Evolutionary conservation across 2,888 invertebrate genomes (phyloP), one percentile per base, ranked within the genome.

Genomic region (Rhagophthalmus giganteus): DNA sequence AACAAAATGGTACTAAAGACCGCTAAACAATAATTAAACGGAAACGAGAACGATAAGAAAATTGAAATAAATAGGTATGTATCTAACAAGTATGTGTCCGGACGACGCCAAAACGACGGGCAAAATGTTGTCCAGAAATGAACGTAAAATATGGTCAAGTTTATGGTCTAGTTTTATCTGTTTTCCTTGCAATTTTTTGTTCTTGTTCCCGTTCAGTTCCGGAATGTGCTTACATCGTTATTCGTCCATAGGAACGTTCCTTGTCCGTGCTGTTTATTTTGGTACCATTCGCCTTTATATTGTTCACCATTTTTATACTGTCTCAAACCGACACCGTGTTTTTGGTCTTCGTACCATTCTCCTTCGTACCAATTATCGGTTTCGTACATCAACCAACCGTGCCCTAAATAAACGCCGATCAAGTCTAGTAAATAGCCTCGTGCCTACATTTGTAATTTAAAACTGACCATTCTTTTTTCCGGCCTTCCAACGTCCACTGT

Each of bases 201-300:
- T 12, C 10, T 4, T 10, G 10, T 31, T 31, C 8, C 5, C 2
- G 1, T 15, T 16, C 6, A 16, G 8, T 27, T 31, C 10, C 30
- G 2, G 30, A 6, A 7, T 13, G 1, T 24, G 68, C 75, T 76
- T 67, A 82, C 81, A 63, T 83, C 82, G 44, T 78, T 78, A 67
- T 84, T 83, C 1, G 78, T 73, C 81, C 82, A 83, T 58, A 79
- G 74, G 79, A 83, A 81, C 12, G 78, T 69, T 24, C 84, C 84
- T 51, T 73, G 71, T n/a, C 84, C 84, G 62, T 81, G 74, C 55
- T 78, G 75, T 10, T 73, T 59, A 40, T 78, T 77, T 38, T 72
- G 64, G 26, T 76, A 69, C 81, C 81, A 84, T 42, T 78, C 67
- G 8, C 84, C 84, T 63, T 76, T 74, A 61, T 83, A 84, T 16